Evolutionary conservation across 23 tunicate genomes (phyloP), one percentile per base, ranked within the genome.

Genomic region (Ciona savignyi): DNA sequence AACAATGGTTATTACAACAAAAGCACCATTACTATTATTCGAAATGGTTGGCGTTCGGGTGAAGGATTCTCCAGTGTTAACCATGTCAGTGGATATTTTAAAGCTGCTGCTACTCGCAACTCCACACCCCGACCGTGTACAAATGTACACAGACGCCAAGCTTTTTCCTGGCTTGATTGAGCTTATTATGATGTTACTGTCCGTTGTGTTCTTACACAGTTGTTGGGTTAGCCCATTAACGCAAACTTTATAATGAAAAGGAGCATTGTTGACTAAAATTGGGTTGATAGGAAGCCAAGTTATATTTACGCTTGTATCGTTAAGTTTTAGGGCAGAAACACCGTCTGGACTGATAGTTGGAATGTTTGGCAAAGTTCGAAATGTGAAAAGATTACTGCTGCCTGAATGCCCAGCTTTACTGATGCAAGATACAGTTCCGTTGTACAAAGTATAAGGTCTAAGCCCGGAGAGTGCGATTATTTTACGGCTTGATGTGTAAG

Each of bases 331-430:
- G 0, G 34, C 28, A 31, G 30, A 26, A n/a, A 76, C 34, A 23
- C 19, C 23, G n/a, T 22, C 23, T 42, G 87, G 87, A 32, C 51
- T 23, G 9, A 0, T 15, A 4, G 35, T 32, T 23, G 80, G 80
- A 3, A 22, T 26, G 20, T 48, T 33, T 30, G 79, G 74, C 51
- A 74, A 35, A 19, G 87, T 82, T 51, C 25, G 26, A 67, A 82
- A 82, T 28, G 1, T 25, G 62, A 21, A 64, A 29, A 75, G 30
- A 35, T 74, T 35, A 30, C 87, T 82, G 21, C n/a, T 1, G 4
- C 9, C 24, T 30, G 80, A 67, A 1, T 20, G 0, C 0, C 75
- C 80, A 6, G 56, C 56, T 42, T 42, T 42, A 42, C 56, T 42
- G 15, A 42, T 42, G 56, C 56, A 42, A 42, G 56, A 6, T 9